Base-by-base conservation (phyloP, 23 tunicate species). In the Halocynthia roretzi region DNA sequence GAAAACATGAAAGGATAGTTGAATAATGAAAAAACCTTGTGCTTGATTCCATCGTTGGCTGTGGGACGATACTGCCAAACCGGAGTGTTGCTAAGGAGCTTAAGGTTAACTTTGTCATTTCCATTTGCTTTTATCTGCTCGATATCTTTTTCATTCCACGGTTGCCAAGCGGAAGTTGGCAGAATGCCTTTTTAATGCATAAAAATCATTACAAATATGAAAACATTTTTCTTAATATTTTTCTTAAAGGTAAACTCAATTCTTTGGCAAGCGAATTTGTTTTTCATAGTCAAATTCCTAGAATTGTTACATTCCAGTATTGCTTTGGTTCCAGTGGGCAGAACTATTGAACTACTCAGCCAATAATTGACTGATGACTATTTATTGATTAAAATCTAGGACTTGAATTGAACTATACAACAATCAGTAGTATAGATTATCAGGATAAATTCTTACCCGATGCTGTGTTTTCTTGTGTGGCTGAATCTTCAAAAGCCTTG, bases 51-150 rank as follows among this genome's bases (percentile, higher is more conserved):
- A 80, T 93, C 94, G 70, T 83, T 80, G 4, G 86, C 85, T 23
- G 83, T 82, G 18, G 98, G 98, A 20, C 84, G 81, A 57, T 93
- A 93, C 53, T 83, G 89, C 98, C 98, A 93, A 6, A 83, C 82
- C 8, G 98, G 98, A 67, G 76, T 62, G 40, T 87, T 83, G 68
- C 67, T 61, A 66, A 93, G 77, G 6, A 87, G 51, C 7, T 66
- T 69, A 15, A 56, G 71, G 70, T 93, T 93, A 66, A 80, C 79
- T 52, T 71, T 67, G 76, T 83, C 88, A 57, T 93, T 93, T 76
- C 98, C 98, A 83, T 87, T 75, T 44, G 76, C 76, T 57, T 75
- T 72, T 58, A 93, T 87, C 64, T 93, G 88, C 15, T 84, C 86
- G 66, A 93, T 70, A 56, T 87, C 94, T 50, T 83, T 87, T 61